A percentile compares a stretch with the other conserved stretches of the same genome.
phyloP scores from a whole-genome alignment of 2,113 vertebrate genomes.

The Odocoileus hemionus region DNA sequence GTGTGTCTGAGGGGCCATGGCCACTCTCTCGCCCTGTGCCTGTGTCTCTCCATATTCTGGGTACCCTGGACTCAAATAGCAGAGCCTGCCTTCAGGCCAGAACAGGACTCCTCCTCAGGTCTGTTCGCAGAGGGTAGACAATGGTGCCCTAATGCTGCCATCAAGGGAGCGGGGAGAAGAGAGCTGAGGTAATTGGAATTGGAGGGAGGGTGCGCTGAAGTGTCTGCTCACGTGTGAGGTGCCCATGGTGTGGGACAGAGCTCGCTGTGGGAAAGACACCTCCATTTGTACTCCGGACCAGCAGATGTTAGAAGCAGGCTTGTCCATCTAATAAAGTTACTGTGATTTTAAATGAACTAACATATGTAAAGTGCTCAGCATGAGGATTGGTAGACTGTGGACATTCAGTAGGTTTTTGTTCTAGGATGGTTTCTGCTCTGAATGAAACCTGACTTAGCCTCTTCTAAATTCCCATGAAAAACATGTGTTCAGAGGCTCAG shows the following conservation, averaged over 20 bases:
- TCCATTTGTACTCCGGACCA: neutral
- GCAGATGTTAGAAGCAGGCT: neutral
- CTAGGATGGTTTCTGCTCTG: neutral
- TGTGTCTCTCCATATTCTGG: neutral
- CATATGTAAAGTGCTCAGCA: neutral
- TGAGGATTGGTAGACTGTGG: neutral
- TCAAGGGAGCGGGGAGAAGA: neutral
- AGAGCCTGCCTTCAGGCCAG: neutral
- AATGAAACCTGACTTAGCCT: neutral
- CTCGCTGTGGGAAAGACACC: neutral
- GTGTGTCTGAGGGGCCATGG: neutral
- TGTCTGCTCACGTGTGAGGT: neutral
- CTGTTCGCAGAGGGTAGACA: neutral
- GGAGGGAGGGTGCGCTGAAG: no score
- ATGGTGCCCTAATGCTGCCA: neutral
- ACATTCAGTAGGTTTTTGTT: neutral
- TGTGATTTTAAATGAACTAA: neutral
- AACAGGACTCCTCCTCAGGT: neutral
- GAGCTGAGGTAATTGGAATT: neutral
- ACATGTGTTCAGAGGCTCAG: neutral
- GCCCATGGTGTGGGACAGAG: neutral
- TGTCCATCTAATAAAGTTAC: neutral
- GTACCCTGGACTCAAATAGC: neutral
- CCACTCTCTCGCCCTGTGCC: neutral
- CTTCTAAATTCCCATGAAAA: conserved; percentile 1